phyloP scores from a whole-genome alignment of 2,888 invertebrate species.

The Hedychridium roseum region DNA sequence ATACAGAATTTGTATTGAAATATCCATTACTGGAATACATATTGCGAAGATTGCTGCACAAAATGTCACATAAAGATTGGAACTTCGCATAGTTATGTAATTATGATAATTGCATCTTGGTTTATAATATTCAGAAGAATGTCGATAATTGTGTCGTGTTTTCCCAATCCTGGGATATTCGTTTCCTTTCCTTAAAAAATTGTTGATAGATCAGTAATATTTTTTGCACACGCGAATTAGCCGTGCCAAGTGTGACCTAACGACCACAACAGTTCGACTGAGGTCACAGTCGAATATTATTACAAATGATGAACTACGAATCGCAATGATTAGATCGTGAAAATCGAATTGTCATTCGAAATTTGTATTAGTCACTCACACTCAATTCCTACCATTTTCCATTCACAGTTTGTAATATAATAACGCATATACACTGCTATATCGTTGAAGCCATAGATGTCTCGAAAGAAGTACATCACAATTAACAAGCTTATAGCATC shows the following conservation, averaged over 20 bases:
- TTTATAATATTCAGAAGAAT: no score
- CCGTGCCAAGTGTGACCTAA: constrained; percentile 14
- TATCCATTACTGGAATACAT: constrained; percentile 22
- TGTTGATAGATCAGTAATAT: no score
- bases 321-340: constrained; percentile 22
- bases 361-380: constrained; percentile 17
- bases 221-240: no score
- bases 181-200: no score
- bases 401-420: constrained; percentile 10
- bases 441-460: no score
- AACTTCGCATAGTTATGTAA: no score
- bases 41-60: no score
- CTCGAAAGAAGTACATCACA: constrained; percentile 17
- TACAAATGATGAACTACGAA: constrained; percentile 22
- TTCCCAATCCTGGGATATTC: no score
- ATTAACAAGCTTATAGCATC: no score
- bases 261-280: constrained; percentile 14
- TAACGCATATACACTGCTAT: constrained; percentile 17
- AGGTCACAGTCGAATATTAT: constrained; percentile 18
- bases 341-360: constrained; percentile 21
- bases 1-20: constrained; percentile 29
- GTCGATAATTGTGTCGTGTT: no score
- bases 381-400: constrained; percentile 18
- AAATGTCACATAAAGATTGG: no score
- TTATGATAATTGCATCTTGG: no score